Percentiles rank a stretch among this genome's conserved stretches.
These are phyloP conservation scores for Elanoides forficatus DNA, from an alignment of 2,113 vertebrate species.

Conservation along the genomic window DNA sequence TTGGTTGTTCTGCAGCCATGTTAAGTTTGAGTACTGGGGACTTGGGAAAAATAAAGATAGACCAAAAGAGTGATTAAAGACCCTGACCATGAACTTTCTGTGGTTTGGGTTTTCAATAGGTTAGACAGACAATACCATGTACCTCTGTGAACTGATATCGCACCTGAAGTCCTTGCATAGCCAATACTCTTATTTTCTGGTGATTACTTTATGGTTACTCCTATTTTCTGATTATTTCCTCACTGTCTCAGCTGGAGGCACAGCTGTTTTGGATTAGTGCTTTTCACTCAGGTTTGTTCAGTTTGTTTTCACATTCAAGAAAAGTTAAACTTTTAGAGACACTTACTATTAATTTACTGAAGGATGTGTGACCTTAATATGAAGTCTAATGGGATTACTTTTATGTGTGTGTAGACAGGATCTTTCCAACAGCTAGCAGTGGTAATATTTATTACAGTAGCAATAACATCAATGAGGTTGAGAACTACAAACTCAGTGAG, in stretches of 20 bases:
- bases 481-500: background rate
- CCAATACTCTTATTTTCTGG: background rate
- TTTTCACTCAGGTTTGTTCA: background rate
- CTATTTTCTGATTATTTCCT: background rate
- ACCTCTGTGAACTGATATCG: background rate
- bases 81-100: background rate
- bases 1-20: background rate
- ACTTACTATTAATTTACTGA: background rate
- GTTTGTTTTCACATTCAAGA: background rate
- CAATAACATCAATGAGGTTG: background rate
- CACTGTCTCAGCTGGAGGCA: background rate
- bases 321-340: background rate
- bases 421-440: background rate
- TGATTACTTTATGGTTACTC: background rate
- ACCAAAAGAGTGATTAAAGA: background rate
- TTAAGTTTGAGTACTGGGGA: background rate
- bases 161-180: background rate
- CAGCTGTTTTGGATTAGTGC: background rate
- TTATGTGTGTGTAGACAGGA: background rate
- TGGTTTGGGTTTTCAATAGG: background rate
- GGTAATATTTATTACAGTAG: background rate
- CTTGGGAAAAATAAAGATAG: background rate
- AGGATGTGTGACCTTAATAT: background rate
- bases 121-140: background rate
- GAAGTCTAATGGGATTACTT: background rate